phyloP scores from a whole-genome alignment of 2,888 invertebrate species.

The Xylota segnis region DNA sequence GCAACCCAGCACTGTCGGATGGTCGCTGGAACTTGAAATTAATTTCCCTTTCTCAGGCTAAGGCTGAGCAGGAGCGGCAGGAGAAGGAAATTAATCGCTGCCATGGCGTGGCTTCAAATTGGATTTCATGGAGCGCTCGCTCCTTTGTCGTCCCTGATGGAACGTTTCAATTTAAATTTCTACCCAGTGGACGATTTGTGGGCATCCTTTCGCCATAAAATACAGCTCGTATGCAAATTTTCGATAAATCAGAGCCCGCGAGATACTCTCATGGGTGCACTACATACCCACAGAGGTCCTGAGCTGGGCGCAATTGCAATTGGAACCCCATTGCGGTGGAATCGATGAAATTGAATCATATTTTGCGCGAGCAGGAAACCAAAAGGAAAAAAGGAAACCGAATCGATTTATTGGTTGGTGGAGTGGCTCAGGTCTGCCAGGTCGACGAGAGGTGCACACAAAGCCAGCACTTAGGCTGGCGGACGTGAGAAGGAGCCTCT shows the following conservation, averaged over 20 bases:
- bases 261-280: neutral
- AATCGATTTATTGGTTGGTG: constrained; percentile 72
- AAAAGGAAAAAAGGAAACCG: neutral
- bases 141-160: constrained; percentile 52
- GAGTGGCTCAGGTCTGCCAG: constrained; percentile 62
- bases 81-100: constrained; percentile 51
- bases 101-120: constrained; percentile 61
- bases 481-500: constrained; percentile 58
- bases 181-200: constrained; percentile 64
- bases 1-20: constrained; percentile 7
- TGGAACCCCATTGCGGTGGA: constrained; percentile 75
- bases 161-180: constrained; percentile 76
- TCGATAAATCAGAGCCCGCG: constrained; percentile 73
- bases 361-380: constrained; percentile 41
- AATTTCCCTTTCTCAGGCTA: constrained; percentile 67
- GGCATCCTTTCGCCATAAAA: constrained; percentile 73
- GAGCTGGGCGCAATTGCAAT: constrained; percentile 61
- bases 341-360: constrained; percentile 72
- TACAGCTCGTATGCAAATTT: constrained; percentile 76
- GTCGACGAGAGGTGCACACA: too few species aligned
- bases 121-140: constrained; percentile 58
- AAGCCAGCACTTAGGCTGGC: constrained; percentile 30
- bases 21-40: constrained; percentile 54
- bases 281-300: neutral
- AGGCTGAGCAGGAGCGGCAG: neutral